Percentiles rank a stretch among this genome's conserved stretches.
These are phyloP conservation scores for Nezara viridula DNA, from an alignment of 2,888 invertebrate species.

Conservation along the genomic window DNA sequence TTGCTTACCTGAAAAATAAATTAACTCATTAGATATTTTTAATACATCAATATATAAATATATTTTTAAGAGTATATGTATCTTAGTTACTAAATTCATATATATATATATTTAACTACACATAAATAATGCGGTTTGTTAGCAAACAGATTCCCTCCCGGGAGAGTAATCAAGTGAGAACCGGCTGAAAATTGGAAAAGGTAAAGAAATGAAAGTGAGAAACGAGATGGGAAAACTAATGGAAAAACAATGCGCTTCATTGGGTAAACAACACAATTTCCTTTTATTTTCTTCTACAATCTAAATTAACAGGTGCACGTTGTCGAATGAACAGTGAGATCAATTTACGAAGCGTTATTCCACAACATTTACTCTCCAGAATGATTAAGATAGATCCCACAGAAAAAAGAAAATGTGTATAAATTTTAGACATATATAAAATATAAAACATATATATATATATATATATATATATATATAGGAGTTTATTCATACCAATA, in stretches of 20 bases:
- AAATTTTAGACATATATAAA: too few relatives aligned
- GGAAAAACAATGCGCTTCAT: background rate
- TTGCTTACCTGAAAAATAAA: background rate
- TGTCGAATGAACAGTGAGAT: background rate
- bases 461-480: too few relatives aligned
- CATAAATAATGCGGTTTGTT: background rate
- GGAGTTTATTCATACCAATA: too few relatives aligned
- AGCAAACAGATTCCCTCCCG: background rate
- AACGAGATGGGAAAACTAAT: conserved; percentile 30
- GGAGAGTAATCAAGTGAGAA: conserved; percentile 2
- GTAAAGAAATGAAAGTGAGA: conserved; percentile 33
- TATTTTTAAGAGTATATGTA: background rate
- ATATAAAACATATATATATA: too few relatives aligned
- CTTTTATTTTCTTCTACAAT: background rate
- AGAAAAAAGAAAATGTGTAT: background rate
- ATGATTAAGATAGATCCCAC: background rate
- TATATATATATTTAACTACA: background rate
- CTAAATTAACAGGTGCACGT: background rate
- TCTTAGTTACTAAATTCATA: background rate
- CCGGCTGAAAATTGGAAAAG: conserved; percentile 22
- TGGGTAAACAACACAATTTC: background rate
- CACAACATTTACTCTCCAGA: background rate
- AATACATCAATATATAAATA: background rate
- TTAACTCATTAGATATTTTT: background rate
- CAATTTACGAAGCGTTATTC: background rate